Evolutionary conservation across 2,113 vertebrate genomes (phyloP).

Genomic region (Panurus biarmicus): DNA sequence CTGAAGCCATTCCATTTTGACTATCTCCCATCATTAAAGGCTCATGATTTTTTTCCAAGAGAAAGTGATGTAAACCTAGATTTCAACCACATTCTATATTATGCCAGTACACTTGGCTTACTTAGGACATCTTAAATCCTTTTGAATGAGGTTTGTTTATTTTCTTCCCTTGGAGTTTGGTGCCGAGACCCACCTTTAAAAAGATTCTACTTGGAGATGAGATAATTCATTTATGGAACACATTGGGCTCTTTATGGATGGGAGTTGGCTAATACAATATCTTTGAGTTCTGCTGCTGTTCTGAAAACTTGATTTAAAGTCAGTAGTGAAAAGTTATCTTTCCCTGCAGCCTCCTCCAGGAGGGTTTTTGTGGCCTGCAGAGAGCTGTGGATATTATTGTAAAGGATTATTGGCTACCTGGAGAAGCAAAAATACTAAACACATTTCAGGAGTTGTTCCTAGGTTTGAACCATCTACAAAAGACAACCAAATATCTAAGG

Average conservation of each 20-base stretch:
- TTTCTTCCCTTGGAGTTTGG: neutral
- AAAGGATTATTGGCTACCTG: neutral
- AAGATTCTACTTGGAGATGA: neutral
- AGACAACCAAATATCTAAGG: neutral
- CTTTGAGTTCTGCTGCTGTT: neutral
- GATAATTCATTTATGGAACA: neutral
- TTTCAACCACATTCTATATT: neutral
- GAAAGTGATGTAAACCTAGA: neutral
- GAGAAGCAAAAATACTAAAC: neutral
- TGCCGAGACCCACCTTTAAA: neutral
- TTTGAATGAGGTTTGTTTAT: neutral
- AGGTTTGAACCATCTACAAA: neutral
- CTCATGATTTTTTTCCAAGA: neutral
- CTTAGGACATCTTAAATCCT: neutral
- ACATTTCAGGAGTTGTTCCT: neutral
- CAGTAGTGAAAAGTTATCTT: neutral
- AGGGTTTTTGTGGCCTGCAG: neutral
- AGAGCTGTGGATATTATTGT: neutral
- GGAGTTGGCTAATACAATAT: neutral
- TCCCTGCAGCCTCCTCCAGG: neutral
- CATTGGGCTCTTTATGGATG: neutral
- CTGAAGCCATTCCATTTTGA: neutral
- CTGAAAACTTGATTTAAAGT: neutral
- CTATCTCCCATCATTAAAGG: neutral
- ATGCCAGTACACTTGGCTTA: neutral